Conservation (phyloP, 2,797 vertebrate genomes). For the Mormyrus hasselquistii region DNA sequence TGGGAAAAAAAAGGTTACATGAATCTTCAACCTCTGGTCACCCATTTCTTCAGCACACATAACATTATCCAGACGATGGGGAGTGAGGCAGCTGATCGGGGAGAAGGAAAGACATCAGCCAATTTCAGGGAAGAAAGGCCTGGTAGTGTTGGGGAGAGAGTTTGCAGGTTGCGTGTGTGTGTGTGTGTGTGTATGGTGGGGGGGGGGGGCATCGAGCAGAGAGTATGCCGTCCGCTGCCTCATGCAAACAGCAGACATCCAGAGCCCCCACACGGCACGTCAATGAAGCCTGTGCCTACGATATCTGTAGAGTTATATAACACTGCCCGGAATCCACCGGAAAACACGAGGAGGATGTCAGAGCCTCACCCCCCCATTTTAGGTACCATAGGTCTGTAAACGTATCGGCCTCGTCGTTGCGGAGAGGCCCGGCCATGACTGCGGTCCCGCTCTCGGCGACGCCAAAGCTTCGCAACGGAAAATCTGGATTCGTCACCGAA, state of each 20-base stretch:
- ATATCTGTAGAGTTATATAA: not conserved
- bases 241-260: not conserved
- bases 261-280: not conserved
- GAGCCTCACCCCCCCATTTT: not conserved
- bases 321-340: not conserved
- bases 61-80: not conserved
- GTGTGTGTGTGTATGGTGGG: not conserved
- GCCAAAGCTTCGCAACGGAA: not conserved
- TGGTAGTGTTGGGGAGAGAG: not conserved
- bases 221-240: not conserved
- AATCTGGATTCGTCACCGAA: not conserved
- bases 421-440: not conserved
- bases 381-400: not conserved
- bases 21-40: not conserved
- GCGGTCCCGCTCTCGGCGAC: not conserved
- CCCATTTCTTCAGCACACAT: not conserved
- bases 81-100: not conserved
- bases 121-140: not conserved
- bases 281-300: not conserved
- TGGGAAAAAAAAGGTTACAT: not conserved
- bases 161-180: not conserved
- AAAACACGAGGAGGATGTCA: not conserved
- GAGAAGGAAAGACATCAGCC: not conserved
- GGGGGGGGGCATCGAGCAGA: not conserved
- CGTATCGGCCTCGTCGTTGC: not conserved